Base-by-base conservation (phyloP, 2,797 vertebrate genomes). In the Lithobates pipiens region DNA sequence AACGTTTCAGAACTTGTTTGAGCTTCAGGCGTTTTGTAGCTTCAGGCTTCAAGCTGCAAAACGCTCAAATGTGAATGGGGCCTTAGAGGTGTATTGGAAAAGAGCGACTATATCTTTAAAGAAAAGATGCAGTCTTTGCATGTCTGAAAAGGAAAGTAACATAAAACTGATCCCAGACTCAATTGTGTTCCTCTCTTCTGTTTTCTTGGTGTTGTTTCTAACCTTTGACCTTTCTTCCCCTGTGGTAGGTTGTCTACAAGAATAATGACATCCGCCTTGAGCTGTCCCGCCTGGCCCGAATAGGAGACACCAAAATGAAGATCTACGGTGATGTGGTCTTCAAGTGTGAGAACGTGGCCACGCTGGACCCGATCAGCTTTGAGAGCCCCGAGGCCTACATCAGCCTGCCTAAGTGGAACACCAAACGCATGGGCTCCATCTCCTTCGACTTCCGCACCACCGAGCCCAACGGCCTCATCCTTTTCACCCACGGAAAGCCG, bases 221-320 rank as follows among this genome's bases (percentile, higher is more conserved):
- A 39, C 39, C 39, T 39, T 23, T 61, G 54, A 61, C 54, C 8
- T 61, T 61, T 23, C 21, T 61, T 23, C 69, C 34, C 0, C 5
- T 27, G 84, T 88, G 88, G 85, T 93, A 99, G 98, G 98, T 99
- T 90, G 96, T 99, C 89, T 99, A 99, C 92, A 99, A 99, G 92
- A 99, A 99, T 95, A 99, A 99, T 0, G 98, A 99, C 93, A 99
- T 99, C 90, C 96, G 98, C 80, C 95, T 99, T 68, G 98, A 99
- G 92, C 92, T 99, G 88, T 99, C 98, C 85, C 97, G 98, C 50
- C 93, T 99, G 91, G 98, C 98, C 86, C 95, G 97, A 75, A 98
- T 99, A 78, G 96, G 97, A 85, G 98, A 99, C 92, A 97, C 97
- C n/a, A 99, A 99, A 90, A 99, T 99, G 98, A 99, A 99, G 93